These are phyloP conservation scores for Oopsacas minuta DNA, from an alignment of 37 sponge, comb jelly and placozoan species.

Conservation along the genomic window DNA sequence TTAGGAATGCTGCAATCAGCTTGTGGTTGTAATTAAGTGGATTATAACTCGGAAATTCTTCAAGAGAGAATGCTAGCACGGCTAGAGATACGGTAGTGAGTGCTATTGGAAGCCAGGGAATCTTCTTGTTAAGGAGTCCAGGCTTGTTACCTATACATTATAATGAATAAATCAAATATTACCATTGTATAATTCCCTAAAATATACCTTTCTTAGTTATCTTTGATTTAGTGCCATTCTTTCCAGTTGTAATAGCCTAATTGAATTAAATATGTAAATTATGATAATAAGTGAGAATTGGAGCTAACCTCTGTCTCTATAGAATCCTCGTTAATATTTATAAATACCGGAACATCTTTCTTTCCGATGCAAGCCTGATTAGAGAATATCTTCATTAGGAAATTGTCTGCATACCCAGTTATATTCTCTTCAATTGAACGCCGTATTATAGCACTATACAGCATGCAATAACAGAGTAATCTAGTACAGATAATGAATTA, in stretches of 20 bases:
- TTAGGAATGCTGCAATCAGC: background rate
- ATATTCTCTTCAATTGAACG: background rate
- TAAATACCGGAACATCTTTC: background rate
- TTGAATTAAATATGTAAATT: background rate
- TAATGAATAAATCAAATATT: background rate
- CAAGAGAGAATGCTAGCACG: background rate
- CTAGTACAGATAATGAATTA: background rate
- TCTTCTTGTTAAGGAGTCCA: background rate
- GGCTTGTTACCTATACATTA: background rate
- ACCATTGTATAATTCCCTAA: background rate
- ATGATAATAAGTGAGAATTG: too few relatives aligned
- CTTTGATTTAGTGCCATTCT: background rate
- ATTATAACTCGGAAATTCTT: background rate
- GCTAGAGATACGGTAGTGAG: background rate
- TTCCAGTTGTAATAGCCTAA: background rate
- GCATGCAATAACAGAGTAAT: background rate
- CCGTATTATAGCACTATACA: background rate
- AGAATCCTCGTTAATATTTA: background rate
- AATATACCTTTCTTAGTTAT: background rate
- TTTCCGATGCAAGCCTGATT: background rate
- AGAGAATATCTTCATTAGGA: background rate
- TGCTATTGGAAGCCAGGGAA: background rate
- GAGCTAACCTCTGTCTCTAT: background rate
- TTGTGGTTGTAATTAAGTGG: background rate
- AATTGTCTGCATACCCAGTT: background rate